A percentile compares a stretch with the other conserved stretches of the same genome.
Evolutionary conservation across 2,113 vertebrate genomes (phyloP).

Genomic region (Sterrhoptilus dennistouni): DNA sequence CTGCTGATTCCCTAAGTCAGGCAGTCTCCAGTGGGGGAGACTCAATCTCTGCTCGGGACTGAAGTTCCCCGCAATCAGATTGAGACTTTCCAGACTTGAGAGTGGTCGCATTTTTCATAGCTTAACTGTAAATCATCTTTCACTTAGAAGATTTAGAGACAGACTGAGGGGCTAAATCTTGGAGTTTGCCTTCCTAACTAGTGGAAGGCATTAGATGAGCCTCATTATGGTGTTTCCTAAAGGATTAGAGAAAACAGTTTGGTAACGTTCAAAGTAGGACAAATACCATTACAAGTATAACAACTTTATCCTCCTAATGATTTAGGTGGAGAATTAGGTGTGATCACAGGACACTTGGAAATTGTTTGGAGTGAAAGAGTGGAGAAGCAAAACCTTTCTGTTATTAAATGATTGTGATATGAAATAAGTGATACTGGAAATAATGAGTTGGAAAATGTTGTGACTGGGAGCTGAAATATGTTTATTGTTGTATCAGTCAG

Average conservation of each 20-base stretch:
- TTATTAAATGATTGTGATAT: too few relatives aligned
- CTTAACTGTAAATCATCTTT: constrained; percentile 90
- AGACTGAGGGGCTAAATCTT: constrained; percentile 81
- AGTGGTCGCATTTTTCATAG: constrained; percentile 81
- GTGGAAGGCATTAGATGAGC: constrained; percentile 76
- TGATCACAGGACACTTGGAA: constrained; percentile 40
- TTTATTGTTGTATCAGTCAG: background rate
- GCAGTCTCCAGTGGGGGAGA: background rate
- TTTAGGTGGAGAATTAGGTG: constrained; percentile 25
- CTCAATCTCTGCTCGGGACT: constrained; percentile 55
- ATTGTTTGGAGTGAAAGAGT: background rate
- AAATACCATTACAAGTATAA: constrained; percentile 56
- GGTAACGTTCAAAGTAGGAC: constrained; percentile 64
- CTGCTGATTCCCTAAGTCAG: constrained; percentile 45
- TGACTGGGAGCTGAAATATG: background rate
- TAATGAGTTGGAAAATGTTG: background rate
- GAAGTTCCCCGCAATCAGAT: constrained; percentile 64
- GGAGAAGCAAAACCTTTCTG: background rate
- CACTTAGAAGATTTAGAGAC: constrained; percentile 86
- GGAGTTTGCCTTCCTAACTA: constrained; percentile 80
- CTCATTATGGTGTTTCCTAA: constrained; percentile 70
- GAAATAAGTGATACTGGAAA: background rate
- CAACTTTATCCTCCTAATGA: constrained; percentile 44
- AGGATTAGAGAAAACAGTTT: constrained; percentile 73
- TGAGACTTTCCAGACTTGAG: constrained; percentile 77